Percentiles rank a stretch among this genome's conserved stretches.
Conservation (phyloP, 2,888 invertebrate species). For the Cosmorhoe ocellata region DNA sequence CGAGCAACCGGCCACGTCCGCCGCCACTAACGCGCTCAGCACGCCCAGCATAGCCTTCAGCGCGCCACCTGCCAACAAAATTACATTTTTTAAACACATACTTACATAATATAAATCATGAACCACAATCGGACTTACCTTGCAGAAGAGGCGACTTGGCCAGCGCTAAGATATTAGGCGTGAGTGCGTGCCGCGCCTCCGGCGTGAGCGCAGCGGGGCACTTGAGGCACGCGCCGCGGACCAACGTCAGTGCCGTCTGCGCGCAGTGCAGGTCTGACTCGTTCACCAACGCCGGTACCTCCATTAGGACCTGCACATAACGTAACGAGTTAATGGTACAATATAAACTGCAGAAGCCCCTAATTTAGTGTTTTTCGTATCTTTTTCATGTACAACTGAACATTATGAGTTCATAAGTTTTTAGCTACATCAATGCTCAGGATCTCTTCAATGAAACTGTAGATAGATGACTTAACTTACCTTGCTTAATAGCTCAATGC, state of each 20-base stretch:
- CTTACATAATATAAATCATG: too few relatives aligned
- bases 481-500: slow-evolving; percentile 88
- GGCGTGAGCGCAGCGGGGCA: slow-evolving; percentile 90
- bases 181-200: slow-evolving; percentile 87
- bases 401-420: too few relatives aligned
- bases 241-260: slow-evolving; percentile 91
- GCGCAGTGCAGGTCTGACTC: slow-evolving; percentile 98
- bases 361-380: too few relatives aligned
- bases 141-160: slow-evolving; percentile 96
- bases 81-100: not conserved
- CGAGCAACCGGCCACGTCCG: slow-evolving; percentile 89
- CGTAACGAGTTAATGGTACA: too few relatives aligned
- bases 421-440: too few relatives aligned
- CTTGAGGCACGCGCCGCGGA: slow-evolving; percentile 90
- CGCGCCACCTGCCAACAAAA: slow-evolving; percentile 86
- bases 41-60: slow-evolving; percentile 95
- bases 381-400: too few relatives aligned
- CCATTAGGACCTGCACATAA: slow-evolving; percentile 86
- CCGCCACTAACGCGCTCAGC: slow-evolving; percentile 94
- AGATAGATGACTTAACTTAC: slow-evolving; percentile 57
- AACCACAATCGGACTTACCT: slow-evolving; percentile 77
- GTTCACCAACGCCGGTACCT: slow-evolving; percentile 94
- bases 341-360: too few relatives aligned
- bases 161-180: slow-evolving; percentile 92
- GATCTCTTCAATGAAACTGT: not conserved